Evolutionary conservation across 2,113 vertebrate species (phyloP), one percentile per base, ranked within the genome.

Genomic region (Cyprinus carpio): DNA sequence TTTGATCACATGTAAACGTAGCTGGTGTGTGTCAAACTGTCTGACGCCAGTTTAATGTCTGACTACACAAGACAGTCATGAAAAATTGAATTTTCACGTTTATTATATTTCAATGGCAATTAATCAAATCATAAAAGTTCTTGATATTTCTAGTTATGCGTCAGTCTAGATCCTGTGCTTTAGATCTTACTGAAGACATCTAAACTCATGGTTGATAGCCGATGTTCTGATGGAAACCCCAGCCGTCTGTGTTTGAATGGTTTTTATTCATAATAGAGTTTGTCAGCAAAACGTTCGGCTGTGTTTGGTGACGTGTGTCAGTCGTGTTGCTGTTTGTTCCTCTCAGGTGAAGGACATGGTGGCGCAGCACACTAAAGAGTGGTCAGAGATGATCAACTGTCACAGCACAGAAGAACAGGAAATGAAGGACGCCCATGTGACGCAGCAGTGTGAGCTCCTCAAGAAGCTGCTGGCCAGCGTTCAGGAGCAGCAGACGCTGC

Each of bases 301-400:
- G 40, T 43, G 40, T 43, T 43, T 43, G 40, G 40, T 43, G 40
- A 43, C 43, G 1, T 0, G n/a, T 60, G 58, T 62, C 54, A 2
- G 18, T 23, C 0, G 54, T 23, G 54, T 2, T 62, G n/a, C 4
- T 62, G 65, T 9, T 25, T 51, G 12, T 6, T 54, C 16, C 51
- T 23, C 65, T 43, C 81, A 99, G 98, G 97, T 99, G 64, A 99
- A 99, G 91, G 96, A 99, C 91, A 96, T 98, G 9, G 98, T 98
- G 82, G 97, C 96, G 0, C 97, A 97, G 91, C 98, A 99, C 92
- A 99, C 98, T 3, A 99, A 99, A 82, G 98, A 99, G 89, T 99
- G 97, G 97, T 99, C 98, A 0, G 98, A 99, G 90, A 96, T 99
- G 95, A 96, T 98, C 90, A 96, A 96, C 64, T 95, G 95, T 0